Evolutionary conservation across 2,113 vertebrate genomes (phyloP).

Genomic region (Oreotragus oreotragus): DNA sequence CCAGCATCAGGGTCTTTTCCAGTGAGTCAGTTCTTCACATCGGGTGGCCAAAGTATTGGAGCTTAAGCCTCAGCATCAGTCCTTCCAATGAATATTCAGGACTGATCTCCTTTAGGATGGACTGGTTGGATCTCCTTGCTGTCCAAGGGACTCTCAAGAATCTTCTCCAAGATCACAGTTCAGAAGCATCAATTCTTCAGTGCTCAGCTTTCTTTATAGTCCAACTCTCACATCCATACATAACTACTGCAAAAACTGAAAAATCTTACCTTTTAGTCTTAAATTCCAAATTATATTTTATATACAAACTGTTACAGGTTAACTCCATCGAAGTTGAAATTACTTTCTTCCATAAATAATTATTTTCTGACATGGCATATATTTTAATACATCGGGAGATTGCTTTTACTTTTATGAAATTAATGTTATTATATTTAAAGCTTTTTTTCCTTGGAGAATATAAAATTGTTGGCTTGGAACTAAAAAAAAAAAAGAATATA

Average conservation of each 20-base stretch:
- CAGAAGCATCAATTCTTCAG: neutral
- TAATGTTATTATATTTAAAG: neutral
- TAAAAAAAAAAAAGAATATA: neutral
- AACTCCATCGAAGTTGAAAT: neutral
- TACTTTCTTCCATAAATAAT: neutral
- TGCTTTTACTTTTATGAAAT: neutral
- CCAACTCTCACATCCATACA: neutral
- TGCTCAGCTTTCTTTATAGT: neutral
- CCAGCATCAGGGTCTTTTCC: neutral
- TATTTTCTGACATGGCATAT: neutral
- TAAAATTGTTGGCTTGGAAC: neutral
- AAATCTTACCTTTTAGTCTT: neutral
- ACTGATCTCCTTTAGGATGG: neutral
- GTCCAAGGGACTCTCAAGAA: neutral
- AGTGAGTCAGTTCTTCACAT: neutral
- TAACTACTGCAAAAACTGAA: neutral
- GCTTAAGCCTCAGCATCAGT: neutral
- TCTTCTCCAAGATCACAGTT: neutral
- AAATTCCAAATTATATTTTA: neutral
- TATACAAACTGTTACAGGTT: neutral
- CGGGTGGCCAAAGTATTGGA: neutral
- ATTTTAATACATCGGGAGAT: neutral
- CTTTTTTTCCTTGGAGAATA: neutral
- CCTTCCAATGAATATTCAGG: neutral
- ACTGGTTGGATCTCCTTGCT: neutral